Evolutionary conservation across 1,140 invertebrate species (phyloP).

Genomic region (Halictus rubicundus): DNA sequence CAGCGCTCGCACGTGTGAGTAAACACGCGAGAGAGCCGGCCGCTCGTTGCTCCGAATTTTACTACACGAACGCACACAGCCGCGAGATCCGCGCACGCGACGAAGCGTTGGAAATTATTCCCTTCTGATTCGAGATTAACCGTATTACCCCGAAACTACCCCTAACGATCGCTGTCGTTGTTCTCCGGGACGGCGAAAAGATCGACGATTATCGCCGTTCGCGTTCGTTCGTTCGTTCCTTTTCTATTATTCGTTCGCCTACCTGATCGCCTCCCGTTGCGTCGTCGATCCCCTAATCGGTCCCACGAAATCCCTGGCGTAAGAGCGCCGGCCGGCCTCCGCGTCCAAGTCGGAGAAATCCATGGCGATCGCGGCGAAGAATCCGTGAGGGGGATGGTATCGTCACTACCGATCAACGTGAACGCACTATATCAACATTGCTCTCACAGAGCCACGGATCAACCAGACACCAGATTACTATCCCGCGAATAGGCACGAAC

Average conservation of each 20-base stretch:
- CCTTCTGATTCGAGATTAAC: background rate
- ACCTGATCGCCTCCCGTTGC: conserved; percentile 30
- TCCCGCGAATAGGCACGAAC: conserved; percentile 21
- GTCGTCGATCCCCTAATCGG: conserved; percentile 5
- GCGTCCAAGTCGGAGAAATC: conserved; percentile 44
- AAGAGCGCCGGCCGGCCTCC: conserved; percentile 14
- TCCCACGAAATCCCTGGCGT: conserved; percentile 20
- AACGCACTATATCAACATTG: conserved; percentile 54
- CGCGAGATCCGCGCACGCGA: background rate
- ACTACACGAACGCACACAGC: background rate
- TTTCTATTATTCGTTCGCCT: too few relatives aligned
- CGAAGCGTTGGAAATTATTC: background rate
- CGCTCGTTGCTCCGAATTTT: conserved; percentile 28
- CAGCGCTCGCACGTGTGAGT: conserved; percentile 27
- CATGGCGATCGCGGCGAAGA: conserved; percentile 41
- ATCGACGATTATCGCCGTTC: too few relatives aligned
- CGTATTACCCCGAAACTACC: background rate
- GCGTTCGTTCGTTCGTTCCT: too few relatives aligned
- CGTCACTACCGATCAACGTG: conserved; percentile 43
- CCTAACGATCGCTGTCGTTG: background rate
- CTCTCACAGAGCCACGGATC: conserved; percentile 27
- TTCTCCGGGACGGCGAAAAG: background rate
- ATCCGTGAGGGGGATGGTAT: conserved; percentile 54
- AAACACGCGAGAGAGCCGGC: conserved; percentile 21
- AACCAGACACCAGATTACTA: conserved; percentile 13